Evolutionary conservation across 2,113 vertebrate genomes (phyloP), one percentile per base, ranked within the genome.

Genomic region (Phainopepla nitens): DNA sequence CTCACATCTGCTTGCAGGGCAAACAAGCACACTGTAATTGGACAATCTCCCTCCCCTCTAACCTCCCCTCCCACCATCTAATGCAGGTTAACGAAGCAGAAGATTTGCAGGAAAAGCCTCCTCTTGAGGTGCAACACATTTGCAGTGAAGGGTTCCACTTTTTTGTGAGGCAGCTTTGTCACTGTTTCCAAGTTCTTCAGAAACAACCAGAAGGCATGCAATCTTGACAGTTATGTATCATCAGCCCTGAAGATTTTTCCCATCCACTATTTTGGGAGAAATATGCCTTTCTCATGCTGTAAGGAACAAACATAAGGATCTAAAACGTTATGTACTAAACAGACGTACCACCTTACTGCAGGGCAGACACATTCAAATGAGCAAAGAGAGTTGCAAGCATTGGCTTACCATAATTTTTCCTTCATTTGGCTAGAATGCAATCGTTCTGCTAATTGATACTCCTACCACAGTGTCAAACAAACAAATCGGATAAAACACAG

Each of bases 381-480:
- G 77, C 35, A 94, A 77, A 92, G 54, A 72, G 41, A 49, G 19
- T 47, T 90, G 57, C 56, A 94, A 56, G 41, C 29, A 24, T 19
- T n/a, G 62, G 35, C 15, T 92, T 81, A 68, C 69, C 33, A 18
- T 50, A 66, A 62, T 66, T 93, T 75, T 86, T 58, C 21, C 64
- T 89, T 89, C 47, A 41, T 87, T 90, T 86, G 82, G 89, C 86
- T 78, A 84, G 27, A 65, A 50, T 11, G 70, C 41, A 94, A 53
- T 92, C 6, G 3, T 70, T 53, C 64, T 60, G 44, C 57, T 95
- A 94, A 92, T 87, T 95, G 65, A 49, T 94, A 79, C 60, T 90
- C 64, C 51, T 93, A 92, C 54, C 39, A 85, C 24, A 64, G 41
- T 24, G 53, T 87, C 77, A 92, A 91, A 90, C 51, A 94, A 91